Conservation (phyloP, 2,113 vertebrate genomes). For the Rhinoptilus africanus region DNA sequence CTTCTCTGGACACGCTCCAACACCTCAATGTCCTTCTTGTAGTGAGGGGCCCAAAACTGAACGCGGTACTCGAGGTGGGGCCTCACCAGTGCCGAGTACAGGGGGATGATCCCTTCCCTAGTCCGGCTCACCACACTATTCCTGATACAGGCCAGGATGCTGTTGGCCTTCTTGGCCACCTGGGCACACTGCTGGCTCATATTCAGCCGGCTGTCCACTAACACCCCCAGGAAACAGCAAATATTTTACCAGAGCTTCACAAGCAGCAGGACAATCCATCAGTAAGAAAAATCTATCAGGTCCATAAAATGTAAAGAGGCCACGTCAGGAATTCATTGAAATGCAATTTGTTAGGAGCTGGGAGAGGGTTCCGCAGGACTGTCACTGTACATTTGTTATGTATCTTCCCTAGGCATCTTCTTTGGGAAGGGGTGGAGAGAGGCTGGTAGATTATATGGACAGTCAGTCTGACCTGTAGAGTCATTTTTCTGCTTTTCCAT, state of each 20-base stretch:
- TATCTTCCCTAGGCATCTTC: background rate
- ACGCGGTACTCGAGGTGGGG: too few relatives aligned
- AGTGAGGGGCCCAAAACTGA: too few relatives aligned
- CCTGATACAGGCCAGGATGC: too few relatives aligned
- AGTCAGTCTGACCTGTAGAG: background rate
- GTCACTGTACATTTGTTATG: background rate
- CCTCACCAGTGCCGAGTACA: too few relatives aligned
- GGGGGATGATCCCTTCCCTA: too few relatives aligned
- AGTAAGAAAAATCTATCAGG: background rate
- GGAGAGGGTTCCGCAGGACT: background rate
- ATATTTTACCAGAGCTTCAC: background rate
- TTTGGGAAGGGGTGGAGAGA: background rate
- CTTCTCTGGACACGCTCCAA: too few relatives aligned
- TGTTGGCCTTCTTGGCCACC: too few relatives aligned
- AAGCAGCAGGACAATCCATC: background rate
- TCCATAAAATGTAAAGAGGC: background rate
- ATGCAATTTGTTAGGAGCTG: background rate
- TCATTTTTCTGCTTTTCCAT: background rate
- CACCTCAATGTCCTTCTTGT: too few relatives aligned
- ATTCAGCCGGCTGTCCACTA: too few relatives aligned
- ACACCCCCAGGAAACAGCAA: background rate
- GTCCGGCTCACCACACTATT: too few relatives aligned
- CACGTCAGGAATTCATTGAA: background rate
- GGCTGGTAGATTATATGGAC: fast-evolving
- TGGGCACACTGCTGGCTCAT: too few relatives aligned